These are phyloP conservation scores for Hylaeus volcanicus DNA, from an alignment of 1,140 invertebrate species.

Conservation along the genomic window DNA sequence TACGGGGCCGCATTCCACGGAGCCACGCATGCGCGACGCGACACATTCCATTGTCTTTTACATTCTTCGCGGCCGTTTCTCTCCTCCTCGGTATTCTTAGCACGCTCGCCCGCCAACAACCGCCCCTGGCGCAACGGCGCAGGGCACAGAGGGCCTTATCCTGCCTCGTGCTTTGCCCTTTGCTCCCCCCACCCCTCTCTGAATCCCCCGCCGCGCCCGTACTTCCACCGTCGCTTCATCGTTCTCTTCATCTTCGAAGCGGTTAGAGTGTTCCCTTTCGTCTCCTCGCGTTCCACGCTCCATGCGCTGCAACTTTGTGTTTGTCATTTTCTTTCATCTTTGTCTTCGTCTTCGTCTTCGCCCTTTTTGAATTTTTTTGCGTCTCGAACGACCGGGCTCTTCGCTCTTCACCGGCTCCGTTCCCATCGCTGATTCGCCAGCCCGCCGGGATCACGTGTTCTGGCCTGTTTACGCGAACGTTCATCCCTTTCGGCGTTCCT, in stretches of 20 bases:
- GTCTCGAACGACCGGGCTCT: neutral
- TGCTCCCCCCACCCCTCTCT: neutral
- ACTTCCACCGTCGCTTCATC: neutral
- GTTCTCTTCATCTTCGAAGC: neutral
- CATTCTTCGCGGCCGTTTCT: slow-evolving; percentile 70
- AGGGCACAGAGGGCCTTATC: slow-evolving; percentile 39
- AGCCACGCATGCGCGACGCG: slow-evolving; percentile 77
- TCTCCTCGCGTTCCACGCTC: slow-evolving; percentile 36
- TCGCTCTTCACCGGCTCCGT: slow-evolving; percentile 5
- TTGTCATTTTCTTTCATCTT: neutral
- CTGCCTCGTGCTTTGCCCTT: slow-evolving; percentile 15
- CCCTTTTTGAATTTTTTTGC: neutral
- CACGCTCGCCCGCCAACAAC: slow-evolving; percentile 57
- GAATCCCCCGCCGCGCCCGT: no score
- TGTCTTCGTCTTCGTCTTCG: neutral
- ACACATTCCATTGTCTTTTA: slow-evolving; percentile 78
- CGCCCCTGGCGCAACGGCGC: slow-evolving; percentile 52
- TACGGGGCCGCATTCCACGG: slow-evolving; percentile 76
- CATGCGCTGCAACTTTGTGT: neutral
- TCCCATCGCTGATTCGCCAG: neutral
- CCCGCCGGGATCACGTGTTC: no score
- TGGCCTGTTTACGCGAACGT: neutral
- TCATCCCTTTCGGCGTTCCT: neutral
- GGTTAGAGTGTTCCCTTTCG: neutral
- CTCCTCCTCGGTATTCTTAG: slow-evolving; percentile 70